Conservation (phyloP, 2,888 invertebrate species). For the Cephonodes hylas region DNA sequence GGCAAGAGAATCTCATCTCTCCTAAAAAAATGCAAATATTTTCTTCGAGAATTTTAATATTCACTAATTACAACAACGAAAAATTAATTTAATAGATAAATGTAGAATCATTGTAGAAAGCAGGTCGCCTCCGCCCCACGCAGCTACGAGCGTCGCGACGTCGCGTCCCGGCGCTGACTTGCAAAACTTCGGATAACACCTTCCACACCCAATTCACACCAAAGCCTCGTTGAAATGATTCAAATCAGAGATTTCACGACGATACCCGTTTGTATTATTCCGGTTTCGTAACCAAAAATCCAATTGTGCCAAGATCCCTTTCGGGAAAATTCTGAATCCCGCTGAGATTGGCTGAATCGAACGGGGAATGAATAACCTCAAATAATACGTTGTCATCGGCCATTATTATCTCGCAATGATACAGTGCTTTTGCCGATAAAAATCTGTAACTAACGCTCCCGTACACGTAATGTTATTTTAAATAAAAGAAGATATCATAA, state of each 20-base stretch:
- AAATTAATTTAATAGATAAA: too few species aligned
- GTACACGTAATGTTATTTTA: slow-evolving; percentile 59
- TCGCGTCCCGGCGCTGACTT: slow-evolving; percentile 49
- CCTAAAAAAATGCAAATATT: too few species aligned
- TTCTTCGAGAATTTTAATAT: too few species aligned
- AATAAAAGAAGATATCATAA: slow-evolving; percentile 68
- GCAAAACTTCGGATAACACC: slow-evolving; percentile 60
- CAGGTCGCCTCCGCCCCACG: not conserved
- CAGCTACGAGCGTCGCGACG: slow-evolving; percentile 8
- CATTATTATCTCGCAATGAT: slow-evolving; percentile 80
- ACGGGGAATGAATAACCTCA: slow-evolving; percentile 73
- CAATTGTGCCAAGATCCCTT: slow-evolving; percentile 76
- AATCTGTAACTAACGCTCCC: slow-evolving; percentile 70
- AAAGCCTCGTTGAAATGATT: slow-evolving; percentile 75
- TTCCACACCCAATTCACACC: slow-evolving; percentile 66
- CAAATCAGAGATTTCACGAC: slow-evolving; percentile 79
- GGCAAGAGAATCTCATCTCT: too few species aligned
- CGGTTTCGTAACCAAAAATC: slow-evolving; percentile 80
- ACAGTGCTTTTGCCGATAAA: slow-evolving; percentile 75
- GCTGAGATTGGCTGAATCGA: slow-evolving; percentile 77
- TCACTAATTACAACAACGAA: too few species aligned
- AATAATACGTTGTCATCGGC: slow-evolving; percentile 80
- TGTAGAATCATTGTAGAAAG: not conserved
- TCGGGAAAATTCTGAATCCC: slow-evolving; percentile 70
- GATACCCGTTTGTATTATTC: slow-evolving; percentile 80